Evolutionary conservation across 2,113 vertebrate genomes (phyloP).

Genomic region (Pan troglodytes): NHGRI_mPanTro3-v2.1_pri NC_072403.2:78082001-78082500

Average conservation of each 20-base stretch:
- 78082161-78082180: not conserved
- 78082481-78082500: accelerated
- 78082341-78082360: not conserved
- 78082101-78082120: not conserved
- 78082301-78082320: not conserved
- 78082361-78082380: not conserved
- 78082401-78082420: not conserved
- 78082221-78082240: not conserved
- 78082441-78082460: not conserved
- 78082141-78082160: not conserved
- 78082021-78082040: not conserved
- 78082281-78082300: not conserved
- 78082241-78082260: not conserved
- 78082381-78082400: not conserved
- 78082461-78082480: not conserved
- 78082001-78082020: not conserved
- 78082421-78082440: not conserved
- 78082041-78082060: not conserved
- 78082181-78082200: not conserved
- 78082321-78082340: not conserved
- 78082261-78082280: not conserved
- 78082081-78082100: not conserved
- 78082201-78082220: not conserved
- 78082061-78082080: not conserved
- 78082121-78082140: not conserved